Evolutionary conservation across 2,888 invertebrate species (phyloP), one percentile per base, ranked within the genome.

Genomic region (Hydrotaea cyrtoneurina): DNA sequence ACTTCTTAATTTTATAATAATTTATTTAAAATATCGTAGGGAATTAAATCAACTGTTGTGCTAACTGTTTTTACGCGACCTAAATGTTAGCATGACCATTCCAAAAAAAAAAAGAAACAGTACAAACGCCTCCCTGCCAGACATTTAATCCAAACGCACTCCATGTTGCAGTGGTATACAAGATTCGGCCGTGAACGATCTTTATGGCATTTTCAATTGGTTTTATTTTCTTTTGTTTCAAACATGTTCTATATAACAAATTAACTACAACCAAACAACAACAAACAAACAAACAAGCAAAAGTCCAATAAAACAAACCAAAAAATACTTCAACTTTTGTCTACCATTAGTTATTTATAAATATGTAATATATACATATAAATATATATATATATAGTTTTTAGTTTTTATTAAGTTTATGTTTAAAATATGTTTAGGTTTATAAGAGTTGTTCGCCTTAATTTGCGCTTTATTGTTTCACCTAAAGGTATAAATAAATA

Each of bases 291-390:
- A 31, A 62, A 39, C 17, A 50, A 46, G n/a, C 13, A 23, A 50
- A 66, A 55, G 39, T 78, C 76, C 50, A 74, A 77, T 10, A 78
- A 50, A 55, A n/a, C n/a, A n/a, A 53, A 43, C 15, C 43, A 71
- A 15, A 7, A 36, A 82, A 82, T 79, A 77, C 85, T 85, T 85
- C 82, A 85, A 85, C 85, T 85, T 85, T 85, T 85, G 82, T 80
- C 82, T 69, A 76, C 69, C 23, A 76, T 76, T 78, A 75, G 26
- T 62, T 13, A 31, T 77, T 77, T 39, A 36, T 53, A 39, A 76
- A 55, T 64, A 55, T 62, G 11, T 31, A 66, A 21, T 59, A 43
- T 43, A n/a, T 31, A 31, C 31, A 31, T 31, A 31, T 31, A 11
- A 3, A 43, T 43, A 43, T 15, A 43, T 43, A 10, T 43, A 11